phyloP scores from a whole-genome alignment of 2,888 invertebrate genomes.

The Cordilura impudica region DNA sequence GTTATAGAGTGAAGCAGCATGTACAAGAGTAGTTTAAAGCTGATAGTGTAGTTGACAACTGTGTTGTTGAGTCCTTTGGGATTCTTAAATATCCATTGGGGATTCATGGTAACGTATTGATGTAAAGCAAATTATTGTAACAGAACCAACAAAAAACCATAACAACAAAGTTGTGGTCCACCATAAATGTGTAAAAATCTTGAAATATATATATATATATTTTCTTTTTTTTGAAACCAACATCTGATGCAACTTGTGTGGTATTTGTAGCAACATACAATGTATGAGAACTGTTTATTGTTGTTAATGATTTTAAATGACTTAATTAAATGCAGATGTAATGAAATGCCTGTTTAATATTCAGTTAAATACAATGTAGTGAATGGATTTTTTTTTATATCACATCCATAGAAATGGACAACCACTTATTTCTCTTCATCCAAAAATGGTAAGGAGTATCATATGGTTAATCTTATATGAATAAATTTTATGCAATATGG shows the following conservation, averaged over 20 bases:
- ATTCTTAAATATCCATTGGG: conserved; percentile 57
- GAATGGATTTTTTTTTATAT: not conserved
- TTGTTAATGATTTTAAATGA: conserved; percentile 58
- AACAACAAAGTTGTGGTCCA: conserved; percentile 39
- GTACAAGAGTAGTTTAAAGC: not conserved
- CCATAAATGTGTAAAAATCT: conserved; percentile 51
- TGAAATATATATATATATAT: conserved; percentile 20
- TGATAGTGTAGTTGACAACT: conserved; percentile 48
- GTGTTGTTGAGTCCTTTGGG: conserved; percentile 57
- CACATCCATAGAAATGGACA: too few relatives aligned
- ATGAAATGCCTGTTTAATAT: conserved; percentile 53
- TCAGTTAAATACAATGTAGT: conserved; percentile 13
- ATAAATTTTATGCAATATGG: too few relatives aligned
- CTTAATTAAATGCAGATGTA: conserved; percentile 59
- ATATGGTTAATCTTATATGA: too few relatives aligned
- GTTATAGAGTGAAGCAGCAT: not conserved
- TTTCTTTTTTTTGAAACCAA: not conserved
- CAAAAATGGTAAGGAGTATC: too few relatives aligned
- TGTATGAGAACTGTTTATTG: conserved; percentile 23
- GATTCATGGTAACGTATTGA: conserved; percentile 51
- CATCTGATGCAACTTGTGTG: conserved; percentile 7
- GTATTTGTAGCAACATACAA: conserved; percentile 19
- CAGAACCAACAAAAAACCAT: not conserved
- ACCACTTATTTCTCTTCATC: too few relatives aligned
- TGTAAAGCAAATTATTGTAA: conserved; percentile 53